Evolutionary conservation across 2,797 vertebrate genomes (phyloP).

Genomic region (Darevskia mixta): DNA sequence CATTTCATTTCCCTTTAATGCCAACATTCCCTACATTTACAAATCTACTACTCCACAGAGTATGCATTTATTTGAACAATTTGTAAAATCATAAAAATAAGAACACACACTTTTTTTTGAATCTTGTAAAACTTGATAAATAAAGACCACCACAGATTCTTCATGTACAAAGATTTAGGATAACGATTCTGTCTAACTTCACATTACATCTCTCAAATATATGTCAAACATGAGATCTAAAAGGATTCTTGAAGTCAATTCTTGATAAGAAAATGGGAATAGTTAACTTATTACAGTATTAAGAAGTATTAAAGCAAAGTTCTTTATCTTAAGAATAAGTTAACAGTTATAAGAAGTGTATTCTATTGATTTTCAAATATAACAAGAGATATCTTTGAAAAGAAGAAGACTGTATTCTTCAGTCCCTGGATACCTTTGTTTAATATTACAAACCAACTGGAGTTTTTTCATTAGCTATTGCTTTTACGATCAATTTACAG

Average conservation of each 20-base stretch:
- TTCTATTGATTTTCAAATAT: neutral
- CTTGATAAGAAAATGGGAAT: slow-evolving; percentile 16
- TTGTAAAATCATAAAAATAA: neutral
- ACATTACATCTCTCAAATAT: neutral
- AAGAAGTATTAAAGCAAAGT: slow-evolving; percentile 50
- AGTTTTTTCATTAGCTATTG: slow-evolving; percentile 45
- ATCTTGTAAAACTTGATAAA: neutral
- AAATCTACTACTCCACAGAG: too few relatives aligned
- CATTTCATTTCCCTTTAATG: neutral
- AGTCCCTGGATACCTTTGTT: slow-evolving; percentile 48
- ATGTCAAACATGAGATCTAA: slow-evolving; percentile 22
- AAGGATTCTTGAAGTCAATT: slow-evolving; percentile 14
- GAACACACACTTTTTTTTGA: slow-evolving; percentile 33
- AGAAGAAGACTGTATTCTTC: neutral
- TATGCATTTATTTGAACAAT: neutral
- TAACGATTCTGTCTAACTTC: slow-evolving; percentile 1
- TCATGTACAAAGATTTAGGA: slow-evolving; percentile 24
- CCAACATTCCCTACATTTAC: neutral
- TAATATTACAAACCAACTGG: slow-evolving; percentile 34
- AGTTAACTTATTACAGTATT: slow-evolving; percentile 41
- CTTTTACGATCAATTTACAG: neutral
- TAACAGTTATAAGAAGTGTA: slow-evolving; percentile 53
- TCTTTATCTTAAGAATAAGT: slow-evolving; percentile 34
- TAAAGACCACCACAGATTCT: neutral
- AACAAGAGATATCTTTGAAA: too few relatives aligned